phyloP scores from a whole-genome alignment of 2,113 vertebrate genomes.

The Balaenoptera acutorostrata region DNA sequence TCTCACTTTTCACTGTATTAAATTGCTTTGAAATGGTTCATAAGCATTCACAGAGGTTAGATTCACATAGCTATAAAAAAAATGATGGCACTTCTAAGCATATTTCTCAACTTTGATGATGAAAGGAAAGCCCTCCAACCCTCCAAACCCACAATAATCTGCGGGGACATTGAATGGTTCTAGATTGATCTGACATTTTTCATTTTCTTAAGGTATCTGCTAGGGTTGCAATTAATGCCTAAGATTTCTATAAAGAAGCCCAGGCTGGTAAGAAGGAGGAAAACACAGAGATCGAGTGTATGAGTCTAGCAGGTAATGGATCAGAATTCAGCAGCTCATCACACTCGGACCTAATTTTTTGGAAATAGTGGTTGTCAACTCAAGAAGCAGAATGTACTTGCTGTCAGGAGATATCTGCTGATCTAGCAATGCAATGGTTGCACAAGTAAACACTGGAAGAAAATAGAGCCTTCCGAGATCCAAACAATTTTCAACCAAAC shows the following conservation, averaged over 20 bases:
- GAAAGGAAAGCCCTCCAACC: neutral
- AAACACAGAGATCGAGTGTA: accelerated
- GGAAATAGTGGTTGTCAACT: neutral
- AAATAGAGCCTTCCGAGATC: neutral
- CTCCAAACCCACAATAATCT: neutral
- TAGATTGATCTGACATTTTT: neutral
- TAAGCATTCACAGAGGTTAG: neutral
- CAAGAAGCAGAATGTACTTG: neutral
- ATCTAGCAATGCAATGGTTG: neutral
- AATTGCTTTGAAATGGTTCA: neutral
- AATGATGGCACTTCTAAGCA: neutral
- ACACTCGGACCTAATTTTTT: neutral
- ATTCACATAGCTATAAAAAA: neutral
- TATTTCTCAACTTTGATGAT: neutral
- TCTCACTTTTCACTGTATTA: neutral
- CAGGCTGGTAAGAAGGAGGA: neutral
- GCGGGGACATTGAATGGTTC: neutral
- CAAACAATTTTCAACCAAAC: neutral
- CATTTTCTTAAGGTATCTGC: neutral
- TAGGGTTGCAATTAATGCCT: neutral
- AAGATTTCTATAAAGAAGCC: neutral
- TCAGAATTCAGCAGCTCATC: neutral
- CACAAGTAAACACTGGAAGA: neutral
- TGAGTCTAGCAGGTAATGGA: neutral
- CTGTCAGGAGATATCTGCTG: neutral